Evolutionary conservation across 2,113 vertebrate species (phyloP).

Genomic region (Boulengeromyrus knoepffleri): DNA sequence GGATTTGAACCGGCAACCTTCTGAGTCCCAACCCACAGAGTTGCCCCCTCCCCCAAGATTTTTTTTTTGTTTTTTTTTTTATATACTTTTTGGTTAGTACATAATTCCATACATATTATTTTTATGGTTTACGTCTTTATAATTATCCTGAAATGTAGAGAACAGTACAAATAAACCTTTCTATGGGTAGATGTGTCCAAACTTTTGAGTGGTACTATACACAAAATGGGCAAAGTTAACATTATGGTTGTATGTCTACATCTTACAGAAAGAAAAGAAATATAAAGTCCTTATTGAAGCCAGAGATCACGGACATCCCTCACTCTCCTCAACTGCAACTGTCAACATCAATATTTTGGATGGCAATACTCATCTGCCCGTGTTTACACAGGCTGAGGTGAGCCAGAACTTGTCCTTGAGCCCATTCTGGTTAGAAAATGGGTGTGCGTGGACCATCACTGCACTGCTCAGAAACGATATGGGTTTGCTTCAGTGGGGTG

Average conservation of each 20-base stretch:
- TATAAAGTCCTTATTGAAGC: constrained; percentile 52
- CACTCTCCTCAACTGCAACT: constrained; percentile 46
- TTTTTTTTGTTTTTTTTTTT: no score
- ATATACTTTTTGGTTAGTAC: no score
- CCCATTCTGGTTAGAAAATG: neutral
- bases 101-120: no score
- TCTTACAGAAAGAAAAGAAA: constrained; percentile 46
- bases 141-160: neutral
- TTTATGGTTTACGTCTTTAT: neutral
- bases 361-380: constrained; percentile 57
- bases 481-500: neutral
- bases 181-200: neutral
- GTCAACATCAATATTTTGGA: constrained; percentile 53
- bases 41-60: no score
- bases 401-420: neutral
- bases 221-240: neutral
- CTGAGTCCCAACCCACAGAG: no score
- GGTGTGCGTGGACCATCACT: neutral
- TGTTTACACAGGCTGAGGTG: constrained; percentile 41
- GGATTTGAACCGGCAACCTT: no score
- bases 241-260: neutral
- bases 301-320: constrained; percentile 47
- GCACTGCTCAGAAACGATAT: neutral
- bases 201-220: neutral
- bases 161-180: neutral